Evolutionary conservation across 2,797 vertebrate species (phyloP).

Genomic region (Podarcis siculus): DNA sequence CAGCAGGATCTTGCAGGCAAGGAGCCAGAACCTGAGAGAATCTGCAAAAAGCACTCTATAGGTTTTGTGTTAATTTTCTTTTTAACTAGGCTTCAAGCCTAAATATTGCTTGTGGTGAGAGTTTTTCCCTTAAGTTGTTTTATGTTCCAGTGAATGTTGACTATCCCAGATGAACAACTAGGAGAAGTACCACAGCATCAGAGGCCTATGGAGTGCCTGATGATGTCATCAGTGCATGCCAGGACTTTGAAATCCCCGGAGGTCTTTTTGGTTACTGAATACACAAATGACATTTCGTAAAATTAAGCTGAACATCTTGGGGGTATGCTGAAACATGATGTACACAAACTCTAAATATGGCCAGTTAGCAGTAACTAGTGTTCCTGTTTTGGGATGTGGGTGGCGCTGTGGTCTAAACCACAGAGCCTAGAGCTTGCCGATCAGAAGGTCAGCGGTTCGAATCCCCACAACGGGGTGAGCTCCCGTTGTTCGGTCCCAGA

Average conservation of each 20-base stretch:
- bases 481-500: too few relatives aligned
- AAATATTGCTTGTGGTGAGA: background rate
- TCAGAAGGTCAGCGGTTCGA: too few relatives aligned
- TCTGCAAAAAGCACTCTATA: background rate
- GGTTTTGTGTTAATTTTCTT: background rate
- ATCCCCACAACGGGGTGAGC: too few relatives aligned
- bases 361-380: background rate
- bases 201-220: background rate
- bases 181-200: background rate
- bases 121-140: background rate
- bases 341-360: background rate
- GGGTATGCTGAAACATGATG: background rate
- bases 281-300: background rate
- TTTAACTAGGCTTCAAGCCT: background rate
- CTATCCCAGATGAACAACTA: background rate
- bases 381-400: too few relatives aligned
- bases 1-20: too few relatives aligned
- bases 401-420: too few relatives aligned
- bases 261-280: too few relatives aligned
- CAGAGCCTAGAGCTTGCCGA: too few relatives aligned
- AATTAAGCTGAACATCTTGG: background rate
- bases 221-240: background rate
- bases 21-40: background rate
- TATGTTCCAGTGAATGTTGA: background rate
- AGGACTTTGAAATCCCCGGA: background rate